Evolutionary conservation across 2,888 invertebrate species (phyloP).

Genomic region (Cryptocephalus moraei): DNA sequence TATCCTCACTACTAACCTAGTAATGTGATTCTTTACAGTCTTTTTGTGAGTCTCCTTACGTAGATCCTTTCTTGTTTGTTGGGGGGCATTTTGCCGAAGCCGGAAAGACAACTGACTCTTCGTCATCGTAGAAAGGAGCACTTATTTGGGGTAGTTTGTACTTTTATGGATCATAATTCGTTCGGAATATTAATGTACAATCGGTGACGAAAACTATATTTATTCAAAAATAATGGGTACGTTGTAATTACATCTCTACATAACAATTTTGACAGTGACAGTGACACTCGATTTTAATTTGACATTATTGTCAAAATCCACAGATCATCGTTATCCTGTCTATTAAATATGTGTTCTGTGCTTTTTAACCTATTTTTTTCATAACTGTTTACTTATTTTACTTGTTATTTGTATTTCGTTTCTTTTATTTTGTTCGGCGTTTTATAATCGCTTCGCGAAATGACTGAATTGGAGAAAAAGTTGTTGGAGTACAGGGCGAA

Average conservation of each 20-base stretch:
- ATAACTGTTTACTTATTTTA: neutral
- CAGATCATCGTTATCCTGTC: too few species aligned
- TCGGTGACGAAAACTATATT: too few species aligned
- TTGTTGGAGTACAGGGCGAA: neutral
- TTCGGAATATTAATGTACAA: too few species aligned
- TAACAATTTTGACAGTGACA: too few species aligned
- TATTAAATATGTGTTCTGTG: too few species aligned
- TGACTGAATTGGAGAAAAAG: neutral
- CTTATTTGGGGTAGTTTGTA: too few species aligned
- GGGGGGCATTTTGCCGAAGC: slow-evolving; percentile 32
- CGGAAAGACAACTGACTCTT: slow-evolving; percentile 33
- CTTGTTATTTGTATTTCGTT: neutral
- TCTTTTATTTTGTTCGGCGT: neutral
- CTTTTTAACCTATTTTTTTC: too few species aligned
- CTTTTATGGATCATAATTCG: too few species aligned
- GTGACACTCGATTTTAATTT: neutral
- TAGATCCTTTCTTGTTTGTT: slow-evolving; percentile 23
- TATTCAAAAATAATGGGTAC: too few species aligned
- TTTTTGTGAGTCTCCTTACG: slow-evolving; percentile 21
- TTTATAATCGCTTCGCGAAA: neutral
- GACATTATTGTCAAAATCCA: neutral
- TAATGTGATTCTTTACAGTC: slow-evolving; percentile 10
- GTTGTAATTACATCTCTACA: too few species aligned
- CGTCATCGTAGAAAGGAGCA: slow-evolving; percentile 22
- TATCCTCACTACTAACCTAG: slow-evolving; percentile 8